These are phyloP conservation scores for Podarcis cretensis DNA, from an alignment of 2,113 vertebrate species.

Conservation along the genomic window DNA sequence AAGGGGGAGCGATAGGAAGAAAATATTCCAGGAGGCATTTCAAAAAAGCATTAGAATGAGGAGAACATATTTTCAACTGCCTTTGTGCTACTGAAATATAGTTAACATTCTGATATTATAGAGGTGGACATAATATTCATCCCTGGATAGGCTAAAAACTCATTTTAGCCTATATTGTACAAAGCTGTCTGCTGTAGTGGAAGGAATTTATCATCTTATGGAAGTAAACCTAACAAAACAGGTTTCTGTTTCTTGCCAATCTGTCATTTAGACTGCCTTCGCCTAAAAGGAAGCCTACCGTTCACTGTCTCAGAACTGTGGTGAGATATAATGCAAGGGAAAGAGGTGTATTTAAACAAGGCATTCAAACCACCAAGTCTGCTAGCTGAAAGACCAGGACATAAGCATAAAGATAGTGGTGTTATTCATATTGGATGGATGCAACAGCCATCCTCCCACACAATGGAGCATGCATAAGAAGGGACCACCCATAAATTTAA, in stretches of 20 bases:
- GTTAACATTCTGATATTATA: background rate
- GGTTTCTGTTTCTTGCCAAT: background rate
- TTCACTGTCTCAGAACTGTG: background rate
- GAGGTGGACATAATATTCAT: background rate
- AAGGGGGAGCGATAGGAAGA: background rate
- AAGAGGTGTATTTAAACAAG: background rate
- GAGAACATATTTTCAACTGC: background rate
- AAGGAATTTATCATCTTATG: background rate
- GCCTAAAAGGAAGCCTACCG: background rate
- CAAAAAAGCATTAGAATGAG: background rate
- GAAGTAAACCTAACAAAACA: conserved; percentile 2
- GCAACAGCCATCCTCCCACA: background rate
- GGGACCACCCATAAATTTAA: background rate
- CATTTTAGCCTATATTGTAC: background rate
- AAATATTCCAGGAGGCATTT: background rate
- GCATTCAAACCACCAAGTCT: background rate
- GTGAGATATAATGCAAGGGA: background rate
- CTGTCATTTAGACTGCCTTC: background rate
- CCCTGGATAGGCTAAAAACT: conserved; percentile 5
- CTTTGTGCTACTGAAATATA: background rate
- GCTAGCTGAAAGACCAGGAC: background rate
- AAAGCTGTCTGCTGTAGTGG: background rate
- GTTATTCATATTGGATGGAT: background rate
- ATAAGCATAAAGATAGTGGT: background rate
- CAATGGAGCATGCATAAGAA: background rate